These are phyloP conservation scores for Andrena trimmerana DNA, from an alignment of 2,888 invertebrate species.

Conservation along the genomic window DNA sequence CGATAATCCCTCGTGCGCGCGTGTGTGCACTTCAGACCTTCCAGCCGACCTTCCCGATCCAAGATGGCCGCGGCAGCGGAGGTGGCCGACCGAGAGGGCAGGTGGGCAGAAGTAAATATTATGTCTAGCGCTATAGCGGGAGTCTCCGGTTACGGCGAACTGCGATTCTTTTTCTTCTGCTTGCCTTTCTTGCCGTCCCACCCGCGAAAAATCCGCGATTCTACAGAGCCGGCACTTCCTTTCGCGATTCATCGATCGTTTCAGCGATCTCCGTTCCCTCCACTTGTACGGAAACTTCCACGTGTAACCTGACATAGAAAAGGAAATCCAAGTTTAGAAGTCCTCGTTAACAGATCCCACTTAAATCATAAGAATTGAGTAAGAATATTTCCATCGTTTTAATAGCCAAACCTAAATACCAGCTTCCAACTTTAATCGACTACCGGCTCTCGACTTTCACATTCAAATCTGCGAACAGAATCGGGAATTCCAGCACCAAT, in stretches of 20 bases:
- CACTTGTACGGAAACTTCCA: background rate
- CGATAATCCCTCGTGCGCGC: slow-evolving; percentile 23
- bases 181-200: slow-evolving; percentile 41
- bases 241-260: slow-evolving; percentile 9
- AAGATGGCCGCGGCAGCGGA: slow-evolving; percentile 52
- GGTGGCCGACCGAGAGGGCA: slow-evolving; percentile 58
- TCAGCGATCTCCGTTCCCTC: background rate
- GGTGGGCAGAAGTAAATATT: slow-evolving; percentile 73
- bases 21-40: slow-evolving; percentile 63
- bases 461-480: no score
- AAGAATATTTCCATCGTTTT: no score
- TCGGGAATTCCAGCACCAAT: background rate
- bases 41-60: slow-evolving; percentile 70
- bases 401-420: no score
- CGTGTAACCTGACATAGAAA: background rate
- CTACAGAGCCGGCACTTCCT: background rate
- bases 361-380: no score
- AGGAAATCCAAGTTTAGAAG: no score
- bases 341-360: no score
- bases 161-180: slow-evolving; percentile 65
- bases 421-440: no score
- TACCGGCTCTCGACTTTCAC: no score
- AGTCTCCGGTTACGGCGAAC: slow-evolving; percentile 69
- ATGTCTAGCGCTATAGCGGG: slow-evolving; percentile 71
- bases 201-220: slow-evolving; percentile 20